Base-by-base conservation (phyloP, 2,888 invertebrate species). In the Empis livida region DNA sequence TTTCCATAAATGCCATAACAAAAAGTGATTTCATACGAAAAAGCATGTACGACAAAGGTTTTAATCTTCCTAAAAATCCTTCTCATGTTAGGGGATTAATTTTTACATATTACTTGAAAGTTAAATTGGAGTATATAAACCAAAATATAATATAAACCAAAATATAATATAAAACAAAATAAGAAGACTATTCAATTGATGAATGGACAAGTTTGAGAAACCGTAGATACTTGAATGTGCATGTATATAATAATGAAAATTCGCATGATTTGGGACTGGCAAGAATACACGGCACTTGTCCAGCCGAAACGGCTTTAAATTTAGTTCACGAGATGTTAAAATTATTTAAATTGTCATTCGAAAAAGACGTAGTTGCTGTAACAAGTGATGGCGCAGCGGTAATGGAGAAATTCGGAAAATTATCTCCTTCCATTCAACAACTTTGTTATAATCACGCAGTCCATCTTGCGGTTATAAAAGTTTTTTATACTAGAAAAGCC, bases 381-480 rank as follows among this genome's bases (percentile, higher is more conserved):
- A 43, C 47, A 37, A 43, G 39, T 10, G 40, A 43, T 40, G 43
- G 43, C 10, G 47, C 46, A 3, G 15, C 13, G 5, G 42, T 46
- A 2, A 43, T 44, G 44, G 30, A 30, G 5, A 44, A 38, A 37
- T 44, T 44, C n/a, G 44, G 37, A 9, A 42, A 41, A 23, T 20
- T 45, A 10, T 45, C 45, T 9, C 42, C 45, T 11, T 20, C 45
- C 3, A 14, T 35, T 31, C 45, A 41, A 45, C 41, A 45, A 23
- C 35, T 45, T 10, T 45, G 42, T 23, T 45, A 45, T 11, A 45
- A 45, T 35, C 45, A 45, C 17, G 41, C 41, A 3, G 20, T 45
- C 8, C 45, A 45, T 35, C 16, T 45, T 14, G 42, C 32, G 9
- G 44, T 44, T 13, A n/a, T 15, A 30, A 8, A 44, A 10, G 11